phyloP scores from a whole-genome alignment of 1,140 invertebrate genomes.

The Nephila pilipes region DNA sequence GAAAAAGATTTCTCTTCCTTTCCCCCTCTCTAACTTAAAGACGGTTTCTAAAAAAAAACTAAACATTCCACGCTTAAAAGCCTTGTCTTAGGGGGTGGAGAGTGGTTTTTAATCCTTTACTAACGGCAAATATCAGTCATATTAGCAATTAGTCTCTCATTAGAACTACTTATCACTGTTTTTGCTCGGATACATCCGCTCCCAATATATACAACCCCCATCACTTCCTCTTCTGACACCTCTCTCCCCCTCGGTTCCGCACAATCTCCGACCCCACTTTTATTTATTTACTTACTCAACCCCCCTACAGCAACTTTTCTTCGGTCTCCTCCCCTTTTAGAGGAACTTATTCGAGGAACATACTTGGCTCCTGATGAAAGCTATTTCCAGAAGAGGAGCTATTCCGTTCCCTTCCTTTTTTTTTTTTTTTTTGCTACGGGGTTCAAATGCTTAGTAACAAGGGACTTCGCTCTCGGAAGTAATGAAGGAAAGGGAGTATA shows the following conservation, averaged over 20 bases:
- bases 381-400: slow-evolving; percentile 65
- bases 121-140: slow-evolving; percentile 9
- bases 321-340: neutral
- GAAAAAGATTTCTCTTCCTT: no score
- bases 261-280: slow-evolving; percentile 66
- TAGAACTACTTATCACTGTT: neutral
- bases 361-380: slow-evolving; percentile 59
- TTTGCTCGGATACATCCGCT: slow-evolving; percentile 20
- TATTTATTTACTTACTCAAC: slow-evolving; percentile 67
- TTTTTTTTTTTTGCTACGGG: slow-evolving; percentile 68
- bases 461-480: slow-evolving; percentile 68
- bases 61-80: no score
- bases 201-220: neutral
- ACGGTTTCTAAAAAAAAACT: no score
- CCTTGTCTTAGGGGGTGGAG: neutral
- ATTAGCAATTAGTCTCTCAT: slow-evolving; percentile 30
- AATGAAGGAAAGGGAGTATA: slow-evolving; percentile 58
- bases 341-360: slow-evolving; percentile 42
- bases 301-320: slow-evolving; percentile 8
- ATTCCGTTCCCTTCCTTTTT: slow-evolving; percentile 2
- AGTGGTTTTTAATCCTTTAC: slow-evolving; percentile 18
- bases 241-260: slow-evolving; percentile 53
- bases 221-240: neutral
- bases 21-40: no score
- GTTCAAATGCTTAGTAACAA: slow-evolving; percentile 71